A percentile compares a stretch with the other conserved stretches of the same genome.
These are phyloP conservation scores for Chaetophractus vellerosus DNA, from an alignment of 2,797 vertebrate genomes.

Conservation along the genomic window DNA sequence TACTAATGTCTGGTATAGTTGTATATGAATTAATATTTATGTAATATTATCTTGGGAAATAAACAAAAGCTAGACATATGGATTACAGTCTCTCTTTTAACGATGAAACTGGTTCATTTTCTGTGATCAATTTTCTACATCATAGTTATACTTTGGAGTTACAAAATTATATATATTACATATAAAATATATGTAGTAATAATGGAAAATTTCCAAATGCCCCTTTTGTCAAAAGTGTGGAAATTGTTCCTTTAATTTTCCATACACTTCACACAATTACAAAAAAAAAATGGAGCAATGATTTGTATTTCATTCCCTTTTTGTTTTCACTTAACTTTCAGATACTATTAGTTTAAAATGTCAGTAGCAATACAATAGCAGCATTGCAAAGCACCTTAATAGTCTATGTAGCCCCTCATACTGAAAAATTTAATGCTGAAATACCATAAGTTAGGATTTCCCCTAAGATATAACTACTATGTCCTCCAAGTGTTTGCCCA, in stretches of 20 bases:
- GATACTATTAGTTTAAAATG: not conserved
- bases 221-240: not conserved
- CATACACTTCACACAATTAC: not conserved
- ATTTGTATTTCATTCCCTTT: not conserved
- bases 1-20: not conserved
- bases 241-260: not conserved
- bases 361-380: not conserved
- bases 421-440: not conserved
- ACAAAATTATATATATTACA: not conserved
- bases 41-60: not conserved
- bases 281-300: not conserved
- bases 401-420: not conserved
- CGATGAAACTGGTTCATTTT: not conserved
- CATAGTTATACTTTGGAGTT: not conserved
- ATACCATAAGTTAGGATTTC: not conserved
- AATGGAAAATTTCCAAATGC: not conserved
- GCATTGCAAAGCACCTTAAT: not conserved
- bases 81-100: not conserved
- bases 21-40: not conserved
- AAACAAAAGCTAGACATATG: not conserved
- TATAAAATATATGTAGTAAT: not conserved
- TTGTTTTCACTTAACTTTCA: not conserved
- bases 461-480: not conserved
- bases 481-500: not conserved
- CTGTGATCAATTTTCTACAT: not conserved